A percentile compares a stretch with the other conserved stretches of the same genome.
Evolutionary conservation across 2,797 vertebrate genomes (phyloP).

Genomic region (Psittacula derbiana): DNA sequence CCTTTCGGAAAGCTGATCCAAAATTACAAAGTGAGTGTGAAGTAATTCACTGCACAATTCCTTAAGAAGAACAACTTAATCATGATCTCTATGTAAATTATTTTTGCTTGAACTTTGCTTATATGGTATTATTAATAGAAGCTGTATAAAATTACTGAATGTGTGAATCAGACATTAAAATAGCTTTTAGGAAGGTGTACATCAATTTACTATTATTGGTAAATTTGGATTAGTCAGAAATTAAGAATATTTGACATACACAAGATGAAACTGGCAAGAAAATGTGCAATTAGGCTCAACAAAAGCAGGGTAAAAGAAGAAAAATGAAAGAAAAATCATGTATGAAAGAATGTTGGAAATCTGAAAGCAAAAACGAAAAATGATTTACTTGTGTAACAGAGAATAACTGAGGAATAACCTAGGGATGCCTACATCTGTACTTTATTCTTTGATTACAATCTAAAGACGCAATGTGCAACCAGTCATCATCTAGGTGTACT

Average conservation of each 20-base stretch:
- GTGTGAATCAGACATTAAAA: neutral
- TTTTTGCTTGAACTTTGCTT: neutral
- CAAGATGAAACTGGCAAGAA: neutral
- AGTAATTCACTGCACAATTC: slow-evolving; percentile 23
- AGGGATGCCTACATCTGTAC: neutral
- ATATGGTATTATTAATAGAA: neutral
- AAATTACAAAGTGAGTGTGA: neutral
- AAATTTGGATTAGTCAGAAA: slow-evolving; percentile 55
- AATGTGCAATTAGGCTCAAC: neutral
- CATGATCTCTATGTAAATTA: neutral
- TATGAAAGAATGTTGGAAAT: neutral
- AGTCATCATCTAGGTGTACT: neutral
- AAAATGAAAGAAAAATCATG: neutral
- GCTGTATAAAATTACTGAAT: neutral
- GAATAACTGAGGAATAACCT: neutral
- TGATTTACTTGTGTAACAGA: neutral
- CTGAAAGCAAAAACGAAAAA: neutral
- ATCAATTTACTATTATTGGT: slow-evolving; percentile 3
- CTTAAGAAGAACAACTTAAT: slow-evolving; percentile 1
- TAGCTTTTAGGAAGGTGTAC: neutral
- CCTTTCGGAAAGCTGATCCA: neutral
- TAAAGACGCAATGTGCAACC: neutral
- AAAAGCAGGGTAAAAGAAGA: neutral
- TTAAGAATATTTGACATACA: slow-evolving; percentile 14
- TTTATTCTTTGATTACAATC: neutral